Percentiles rank a stretch among this genome's conserved stretches.
These are phyloP conservation scores for Acrossocheilus fasciatus DNA, from an alignment of 2,797 vertebrate genomes.

Conservation along the genomic window DNA sequence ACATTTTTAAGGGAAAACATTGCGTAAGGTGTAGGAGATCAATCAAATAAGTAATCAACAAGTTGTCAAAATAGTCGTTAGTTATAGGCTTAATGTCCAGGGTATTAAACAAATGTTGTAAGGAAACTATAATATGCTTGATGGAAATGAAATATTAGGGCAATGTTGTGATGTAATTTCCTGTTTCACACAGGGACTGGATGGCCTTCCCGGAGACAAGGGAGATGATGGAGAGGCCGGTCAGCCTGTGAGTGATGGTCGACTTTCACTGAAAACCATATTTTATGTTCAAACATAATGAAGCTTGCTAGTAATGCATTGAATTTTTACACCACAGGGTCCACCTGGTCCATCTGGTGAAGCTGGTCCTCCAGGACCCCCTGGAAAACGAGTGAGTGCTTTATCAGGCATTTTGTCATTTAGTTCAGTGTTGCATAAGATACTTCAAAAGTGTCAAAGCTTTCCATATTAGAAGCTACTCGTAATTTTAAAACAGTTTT, in stretches of 20 bases:
- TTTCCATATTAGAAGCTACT: too few relatives aligned
- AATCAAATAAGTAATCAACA: neutral
- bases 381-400: slow-evolving; percentile 94
- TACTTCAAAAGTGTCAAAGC: too few relatives aligned
- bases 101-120: neutral
- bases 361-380: slow-evolving; percentile 95
- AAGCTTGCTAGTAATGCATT: neutral
- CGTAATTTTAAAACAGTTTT: too few relatives aligned
- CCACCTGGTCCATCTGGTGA: slow-evolving; percentile 97
- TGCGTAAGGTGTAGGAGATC: too few relatives aligned
- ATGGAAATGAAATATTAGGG: neutral
- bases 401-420: slow-evolving; percentile 13
- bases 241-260: slow-evolving; percentile 85
- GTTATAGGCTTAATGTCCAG: neutral
- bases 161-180: slow-evolving; percentile 7
- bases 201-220: slow-evolving; percentile 92
- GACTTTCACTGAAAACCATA: neutral
- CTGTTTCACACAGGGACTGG: slow-evolving; percentile 84
- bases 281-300: slow-evolving; percentile 11
- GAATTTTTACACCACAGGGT: slow-evolving; percentile 79
- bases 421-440: neutral
- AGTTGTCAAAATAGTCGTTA: neutral
- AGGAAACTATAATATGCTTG: neutral
- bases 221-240: slow-evolving; percentile 97
- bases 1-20: neutral